phyloP scores from a whole-genome alignment of 1,140 invertebrate genomes.

The Vanessa atalanta region DNA sequence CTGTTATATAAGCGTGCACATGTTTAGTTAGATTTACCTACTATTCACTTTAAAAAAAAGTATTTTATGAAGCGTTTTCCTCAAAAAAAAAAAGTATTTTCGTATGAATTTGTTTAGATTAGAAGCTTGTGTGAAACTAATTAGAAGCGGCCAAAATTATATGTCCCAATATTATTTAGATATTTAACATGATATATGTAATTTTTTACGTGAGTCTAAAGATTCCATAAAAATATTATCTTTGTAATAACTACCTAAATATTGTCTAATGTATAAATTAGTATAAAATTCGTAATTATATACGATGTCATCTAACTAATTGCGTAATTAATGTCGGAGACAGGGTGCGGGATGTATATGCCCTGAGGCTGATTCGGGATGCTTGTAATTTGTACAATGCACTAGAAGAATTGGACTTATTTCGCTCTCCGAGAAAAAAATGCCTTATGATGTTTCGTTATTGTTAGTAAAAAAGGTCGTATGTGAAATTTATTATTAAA shows the following conservation, averaged over 20 bases:
- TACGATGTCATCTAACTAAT: neutral
- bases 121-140: neutral
- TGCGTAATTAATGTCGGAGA: neutral
- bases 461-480: too few species aligned
- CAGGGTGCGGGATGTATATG: neutral
- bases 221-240: neutral
- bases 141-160: neutral
- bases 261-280: neutral
- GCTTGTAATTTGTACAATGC: neutral
- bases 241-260: too few species aligned
- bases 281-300: neutral
- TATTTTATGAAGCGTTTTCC: neutral
- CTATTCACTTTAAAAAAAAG: conserved; percentile 4
- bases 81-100: neutral
- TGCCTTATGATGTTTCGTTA: too few species aligned
- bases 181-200: neutral
- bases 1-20: neutral
- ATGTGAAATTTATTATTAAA: too few species aligned
- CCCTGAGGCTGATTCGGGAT: neutral
- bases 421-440: too few species aligned
- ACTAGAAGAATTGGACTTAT: neutral
- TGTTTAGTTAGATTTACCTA: neutral
- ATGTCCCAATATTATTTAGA: neutral
- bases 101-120: neutral
- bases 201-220: conserved; percentile 6